A percentile compares a stretch with the other conserved stretches of the same genome.
These are phyloP conservation scores for Patella pellucida DNA, from an alignment of 2,888 invertebrate genomes.

Conservation along the genomic window DNA sequence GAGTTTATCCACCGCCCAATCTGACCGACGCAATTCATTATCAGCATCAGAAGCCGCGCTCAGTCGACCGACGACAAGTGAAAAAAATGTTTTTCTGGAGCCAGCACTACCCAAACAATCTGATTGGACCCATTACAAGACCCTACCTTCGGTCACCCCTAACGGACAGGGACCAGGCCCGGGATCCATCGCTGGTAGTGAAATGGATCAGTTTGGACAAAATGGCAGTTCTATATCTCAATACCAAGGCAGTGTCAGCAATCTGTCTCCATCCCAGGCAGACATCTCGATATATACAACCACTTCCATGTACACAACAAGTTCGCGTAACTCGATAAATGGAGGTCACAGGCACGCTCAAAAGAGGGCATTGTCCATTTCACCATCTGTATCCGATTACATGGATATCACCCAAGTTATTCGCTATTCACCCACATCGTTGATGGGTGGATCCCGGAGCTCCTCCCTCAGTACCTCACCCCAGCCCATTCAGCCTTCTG, in stretches of 20 bases:
- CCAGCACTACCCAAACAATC: conserved; percentile 49
- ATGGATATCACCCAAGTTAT: conserved; percentile 71
- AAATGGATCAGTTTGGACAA: conserved; percentile 39
- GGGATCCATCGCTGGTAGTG: conserved; percentile 36
- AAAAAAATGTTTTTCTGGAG: conserved; percentile 58
- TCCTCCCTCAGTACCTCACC: conserved; percentile 62
- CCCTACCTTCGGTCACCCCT: conserved; percentile 48
- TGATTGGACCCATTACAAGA: conserved; percentile 61
- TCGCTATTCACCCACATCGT: conserved; percentile 71
- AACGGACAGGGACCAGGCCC: conserved; percentile 18
- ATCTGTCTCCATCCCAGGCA: conserved; percentile 61
- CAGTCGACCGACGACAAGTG: conserved; percentile 34
- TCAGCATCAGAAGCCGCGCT: conserved; percentile 40
- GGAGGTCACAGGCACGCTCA: conserved; percentile 52
- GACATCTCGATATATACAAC: conserved; percentile 61
- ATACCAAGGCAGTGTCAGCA: conserved; percentile 51
- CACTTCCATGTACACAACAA: conserved; percentile 52
- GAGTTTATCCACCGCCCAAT: conserved; percentile 48
- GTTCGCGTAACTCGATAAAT: conserved; percentile 65
- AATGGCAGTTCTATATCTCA: conserved; percentile 49
- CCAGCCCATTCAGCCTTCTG: conserved; percentile 50
- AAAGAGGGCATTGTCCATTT: conserved; percentile 66
- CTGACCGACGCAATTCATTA: conserved; percentile 44
- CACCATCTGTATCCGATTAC: conserved; percentile 65
- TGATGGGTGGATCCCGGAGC: conserved; percentile 61